Base-by-base conservation (phyloP, 2,113 vertebrate species). In the Talpa occidentalis region DNA sequence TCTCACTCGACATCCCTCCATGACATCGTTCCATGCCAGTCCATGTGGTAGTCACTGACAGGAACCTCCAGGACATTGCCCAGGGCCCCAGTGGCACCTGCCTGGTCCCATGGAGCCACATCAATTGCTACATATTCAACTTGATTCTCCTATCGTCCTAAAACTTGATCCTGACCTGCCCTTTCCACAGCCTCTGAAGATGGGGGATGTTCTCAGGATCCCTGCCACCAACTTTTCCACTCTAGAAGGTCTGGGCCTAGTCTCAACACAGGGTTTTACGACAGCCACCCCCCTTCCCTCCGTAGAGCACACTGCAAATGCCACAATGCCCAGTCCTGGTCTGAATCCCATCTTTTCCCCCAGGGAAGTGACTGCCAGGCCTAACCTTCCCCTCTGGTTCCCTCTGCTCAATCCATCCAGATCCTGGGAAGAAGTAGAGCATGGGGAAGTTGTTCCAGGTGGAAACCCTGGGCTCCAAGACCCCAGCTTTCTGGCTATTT, bases 91-190 rank as follows among this genome's bases (percentile, higher is more conserved):
- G 64, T 37, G 44, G 24, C 72, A 30, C 32, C 35, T 78, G n/a
- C 22, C 15, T 42, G 32, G 10, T 52, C 15, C 66, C 35, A 10
- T 0, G 0, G 28, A 37, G 32, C 52, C 17, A 5, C 2, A 42
- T 17, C n/a, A 56, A 24, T 32, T 22, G 30, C 62, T 37, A 67
- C 49, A 11, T 37, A 42, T 79, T 60, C 69, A 66, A 66, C 30
- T 21, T 62, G 42, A 26, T 56, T 22, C 17, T 30, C 69, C 17
- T 5, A 2, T 14, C 32, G 10, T 40, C n/a, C 64, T 59, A 77
- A 80, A 30, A 5, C 59, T 17, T 56, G 12, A 9, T 44, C 42
- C 44, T 30, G 56, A 66, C 64, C 44, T 9, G 17, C 22, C 26
- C 49, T 15, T 52, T 30, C 32, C 42, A n/a, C 6, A 47, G 32